Conservation (phyloP, 2,888 invertebrate genomes). For the Habrosyne pyritoides region DNA sequence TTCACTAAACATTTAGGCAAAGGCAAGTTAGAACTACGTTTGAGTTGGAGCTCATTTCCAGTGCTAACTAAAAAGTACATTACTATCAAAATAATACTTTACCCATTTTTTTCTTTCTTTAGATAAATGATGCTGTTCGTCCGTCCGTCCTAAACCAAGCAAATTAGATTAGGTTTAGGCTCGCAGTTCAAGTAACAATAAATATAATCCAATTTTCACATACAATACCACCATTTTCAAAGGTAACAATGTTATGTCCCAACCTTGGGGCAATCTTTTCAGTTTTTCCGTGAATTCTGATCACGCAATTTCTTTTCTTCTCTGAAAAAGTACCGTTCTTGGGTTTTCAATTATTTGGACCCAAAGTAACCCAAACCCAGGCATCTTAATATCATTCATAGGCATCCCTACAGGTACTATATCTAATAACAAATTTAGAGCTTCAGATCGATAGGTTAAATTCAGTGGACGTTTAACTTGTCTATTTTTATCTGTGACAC, state of each 20-base stretch:
- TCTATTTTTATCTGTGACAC: too few relatives aligned
- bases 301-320: neutral
- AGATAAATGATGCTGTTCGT: neutral
- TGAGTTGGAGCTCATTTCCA: neutral
- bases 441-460: too few relatives aligned
- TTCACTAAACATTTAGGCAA: neutral
- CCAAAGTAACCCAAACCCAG: neutral
- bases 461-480: neutral
- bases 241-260: slow-evolving; percentile 5
- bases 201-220: slow-evolving; percentile 9
- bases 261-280: neutral
- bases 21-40: too few relatives aligned
- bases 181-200: slow-evolving; percentile 7
- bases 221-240: slow-evolving; percentile 3
- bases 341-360: neutral
- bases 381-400: too few relatives aligned
- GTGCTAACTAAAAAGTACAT: neutral
- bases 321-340: neutral
- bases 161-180: neutral
- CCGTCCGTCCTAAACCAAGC: neutral
- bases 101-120: too few relatives aligned
- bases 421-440: too few relatives aligned
- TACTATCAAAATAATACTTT: neutral
- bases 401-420: too few relatives aligned
- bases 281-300: neutral